Conservation (phyloP, 2,113 vertebrate species). For the Oryzias javanicus region DNA sequence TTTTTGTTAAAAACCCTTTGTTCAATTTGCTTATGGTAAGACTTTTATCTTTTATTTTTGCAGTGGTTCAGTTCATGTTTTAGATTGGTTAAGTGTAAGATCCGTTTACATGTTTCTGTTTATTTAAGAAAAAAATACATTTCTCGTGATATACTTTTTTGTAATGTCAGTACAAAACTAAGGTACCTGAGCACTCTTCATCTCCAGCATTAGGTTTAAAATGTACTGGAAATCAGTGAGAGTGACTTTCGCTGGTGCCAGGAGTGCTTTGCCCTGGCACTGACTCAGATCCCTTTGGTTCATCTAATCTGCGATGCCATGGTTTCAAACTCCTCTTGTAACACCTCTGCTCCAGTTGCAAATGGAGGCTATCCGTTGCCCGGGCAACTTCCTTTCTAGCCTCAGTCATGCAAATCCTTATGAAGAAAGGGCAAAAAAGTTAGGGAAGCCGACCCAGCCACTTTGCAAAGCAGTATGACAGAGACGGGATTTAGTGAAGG, state of each 20-base stretch:
- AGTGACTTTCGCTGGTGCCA: slow-evolving; percentile 28
- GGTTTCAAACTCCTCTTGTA: slow-evolving; percentile 64
- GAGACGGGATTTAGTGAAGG: slow-evolving; percentile 47
- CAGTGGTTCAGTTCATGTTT: too few species aligned
- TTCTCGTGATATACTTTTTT: too few species aligned
- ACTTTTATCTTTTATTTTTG: too few species aligned
- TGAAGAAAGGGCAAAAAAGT: slow-evolving; percentile 67
- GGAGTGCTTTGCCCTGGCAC: slow-evolving; percentile 46
- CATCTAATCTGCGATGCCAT: slow-evolving; percentile 63
- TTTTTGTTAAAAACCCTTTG: too few species aligned
- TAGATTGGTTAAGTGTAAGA: too few species aligned
- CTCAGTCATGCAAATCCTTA: slow-evolving; percentile 74
- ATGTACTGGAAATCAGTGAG: slow-evolving; percentile 23
- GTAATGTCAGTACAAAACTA: too few species aligned
- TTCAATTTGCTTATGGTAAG: too few species aligned
- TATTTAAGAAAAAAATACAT: too few species aligned
- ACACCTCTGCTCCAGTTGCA: slow-evolving; percentile 73
- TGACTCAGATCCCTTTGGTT: slow-evolving; percentile 61
- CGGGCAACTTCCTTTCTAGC: slow-evolving; percentile 70
- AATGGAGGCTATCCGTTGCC: slow-evolving; percentile 76
- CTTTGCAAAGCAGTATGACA: slow-evolving; percentile 57
- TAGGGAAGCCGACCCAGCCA: slow-evolving; percentile 64
- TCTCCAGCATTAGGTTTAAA: slow-evolving; percentile 22
- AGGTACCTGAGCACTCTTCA: slow-evolving; percentile 19
- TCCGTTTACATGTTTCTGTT: too few species aligned